Evolutionary conservation across 2,113 vertebrate genomes (phyloP), one percentile per base, ranked within the genome.

Genomic region (Oncorhynchus gorbuscha): DNA sequence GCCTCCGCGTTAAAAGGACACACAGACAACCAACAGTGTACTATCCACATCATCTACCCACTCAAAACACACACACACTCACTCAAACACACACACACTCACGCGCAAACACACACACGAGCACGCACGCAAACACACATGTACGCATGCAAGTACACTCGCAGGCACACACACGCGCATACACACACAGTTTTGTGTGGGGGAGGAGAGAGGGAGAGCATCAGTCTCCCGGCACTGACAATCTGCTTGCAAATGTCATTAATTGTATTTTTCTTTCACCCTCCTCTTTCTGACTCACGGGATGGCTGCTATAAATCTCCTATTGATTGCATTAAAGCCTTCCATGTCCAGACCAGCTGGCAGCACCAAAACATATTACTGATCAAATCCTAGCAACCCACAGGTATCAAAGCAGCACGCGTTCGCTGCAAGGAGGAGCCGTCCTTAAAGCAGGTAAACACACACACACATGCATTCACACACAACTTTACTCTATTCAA

Each of bases 271-370:
- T 91, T 88, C 86, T 75, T 87, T 69, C 67, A 91, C 90, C 73
- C 76, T 89, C 74, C 88, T 85, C 89, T 76, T 77, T 85, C 89
- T 14, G 61, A 86, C 80, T 90, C 86, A 88, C 86, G 93, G 79
- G 69, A 68, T 83, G 61, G 61, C 78, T 74, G 74, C 77, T 89
- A 91, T 92, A 88, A 91, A 91, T 91, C 93, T 94, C 81, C 84
- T 85, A 83, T 89, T 91, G 93, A 95, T 95, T 93, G 91, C 92
- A 94, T 93, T 95, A 95, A 88, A 93, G 89, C 87, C 84, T 62
- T 81, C 66, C 83, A 86, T 79, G 72, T 85, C 84, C 89, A 92
- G 92, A 91, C 85, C 87, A 87, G 79, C 84, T 85, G 92, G 85
- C 88, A 92, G 87, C 79, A 85, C 84, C 78, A 80, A 76, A 82